These are phyloP conservation scores for Cantharis lateralis DNA, from an alignment of 2,888 invertebrate species.

Conservation along the genomic window DNA sequence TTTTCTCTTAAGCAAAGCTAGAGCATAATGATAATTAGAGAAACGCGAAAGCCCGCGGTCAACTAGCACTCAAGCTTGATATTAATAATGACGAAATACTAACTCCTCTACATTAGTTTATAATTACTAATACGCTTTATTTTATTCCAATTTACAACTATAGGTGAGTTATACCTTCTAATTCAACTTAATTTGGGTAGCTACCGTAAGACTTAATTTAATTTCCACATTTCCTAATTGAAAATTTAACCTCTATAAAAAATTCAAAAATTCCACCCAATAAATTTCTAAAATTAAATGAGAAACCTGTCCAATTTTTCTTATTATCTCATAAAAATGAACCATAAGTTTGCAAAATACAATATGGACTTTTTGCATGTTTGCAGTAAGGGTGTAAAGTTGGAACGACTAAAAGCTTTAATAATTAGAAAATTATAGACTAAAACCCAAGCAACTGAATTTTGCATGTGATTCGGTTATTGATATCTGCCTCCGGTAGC, in stretches of 20 bases:
- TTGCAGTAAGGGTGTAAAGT: neutral
- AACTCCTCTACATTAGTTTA: constrained; percentile 27
- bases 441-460: neutral
- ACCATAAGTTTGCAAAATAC: neutral
- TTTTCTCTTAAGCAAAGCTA: constrained; percentile 26
- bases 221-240: neutral
- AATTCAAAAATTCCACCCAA: neutral
- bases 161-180: neutral
- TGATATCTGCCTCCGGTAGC: neutral
- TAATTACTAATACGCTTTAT: constrained; percentile 29
- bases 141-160: constrained; percentile 21
- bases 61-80: constrained; percentile 33
- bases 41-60: constrained; percentile 40
- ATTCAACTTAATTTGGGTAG: neutral
- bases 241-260: neutral
- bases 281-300: neutral
- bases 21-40: constrained; percentile 40
- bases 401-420: neutral
- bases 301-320: neutral
- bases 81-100: constrained; percentile 27
- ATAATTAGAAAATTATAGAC: neutral
- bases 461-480: neutral
- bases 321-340: neutral
- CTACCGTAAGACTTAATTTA: neutral
- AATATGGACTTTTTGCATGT: neutral